Evolutionary conservation across 2,888 invertebrate genomes (phyloP).

Genomic region (Volucella zonaria): DNA sequence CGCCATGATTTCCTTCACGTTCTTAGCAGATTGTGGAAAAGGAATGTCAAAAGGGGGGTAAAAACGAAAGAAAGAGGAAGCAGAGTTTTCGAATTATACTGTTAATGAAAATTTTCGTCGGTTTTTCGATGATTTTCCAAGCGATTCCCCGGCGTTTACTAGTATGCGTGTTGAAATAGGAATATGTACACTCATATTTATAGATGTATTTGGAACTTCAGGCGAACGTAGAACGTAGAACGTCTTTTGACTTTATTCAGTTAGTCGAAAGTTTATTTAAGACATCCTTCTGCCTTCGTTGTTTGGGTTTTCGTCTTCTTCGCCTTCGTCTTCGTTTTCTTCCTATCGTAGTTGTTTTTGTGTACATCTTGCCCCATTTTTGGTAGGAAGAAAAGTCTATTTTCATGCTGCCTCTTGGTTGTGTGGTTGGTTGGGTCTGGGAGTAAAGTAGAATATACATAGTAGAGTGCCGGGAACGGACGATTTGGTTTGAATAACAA

Average conservation of each 20-base stretch:
- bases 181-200: slow-evolving; percentile 4
- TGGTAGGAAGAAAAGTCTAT: slow-evolving; percentile 49
- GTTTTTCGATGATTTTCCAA: slow-evolving; percentile 65
- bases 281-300: slow-evolving; percentile 17
- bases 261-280: slow-evolving; percentile 68
- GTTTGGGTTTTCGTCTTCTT: not conserved
- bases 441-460: slow-evolving; percentile 2
- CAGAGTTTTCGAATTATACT: slow-evolving; percentile 55
- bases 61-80: slow-evolving; percentile 35
- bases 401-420: slow-evolving; percentile 66
- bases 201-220: slow-evolving; percentile 32
- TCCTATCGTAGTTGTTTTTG: not conserved
- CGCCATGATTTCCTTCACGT: slow-evolving; percentile 19
- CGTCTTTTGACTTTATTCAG: slow-evolving; percentile 71
- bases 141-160: slow-evolving; percentile 23
- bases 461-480: slow-evolving; percentile 30
- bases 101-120: slow-evolving; percentile 67
- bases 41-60: not conserved
- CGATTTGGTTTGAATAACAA: slow-evolving; percentile 59
- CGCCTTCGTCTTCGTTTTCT: not conserved
- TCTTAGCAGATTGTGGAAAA: not conserved
- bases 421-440: slow-evolving; percentile 56
- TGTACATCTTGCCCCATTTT: not conserved
- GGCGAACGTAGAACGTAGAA: slow-evolving; percentile 46
- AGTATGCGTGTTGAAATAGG: slow-evolving; percentile 21